A percentile compares a stretch with the other conserved stretches of the same genome.
phyloP scores from a whole-genome alignment of 2,113 vertebrate species.

The Chloropsis hardwickii region DNA sequence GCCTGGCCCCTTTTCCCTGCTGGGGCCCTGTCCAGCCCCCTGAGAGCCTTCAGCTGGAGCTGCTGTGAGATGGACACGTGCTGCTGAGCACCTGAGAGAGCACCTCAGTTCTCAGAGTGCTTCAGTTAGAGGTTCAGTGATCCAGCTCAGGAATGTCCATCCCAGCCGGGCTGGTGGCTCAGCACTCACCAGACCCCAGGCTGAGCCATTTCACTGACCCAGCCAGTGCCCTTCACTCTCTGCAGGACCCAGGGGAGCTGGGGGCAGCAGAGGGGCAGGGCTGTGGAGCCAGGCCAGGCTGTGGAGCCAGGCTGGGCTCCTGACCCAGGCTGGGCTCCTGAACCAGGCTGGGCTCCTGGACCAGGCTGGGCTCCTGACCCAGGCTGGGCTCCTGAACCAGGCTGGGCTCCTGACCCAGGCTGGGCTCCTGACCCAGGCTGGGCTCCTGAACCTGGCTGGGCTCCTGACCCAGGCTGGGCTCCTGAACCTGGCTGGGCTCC shows the following conservation, averaged over 20 bases:
- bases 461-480: too few species aligned
- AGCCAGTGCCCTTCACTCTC: too few species aligned
- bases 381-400: too few species aligned
- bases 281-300: background rate
- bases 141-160: background rate
- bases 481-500: too few species aligned
- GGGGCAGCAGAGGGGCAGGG: background rate
- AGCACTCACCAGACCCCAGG: background rate
- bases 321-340: too few species aligned
- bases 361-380: too few species aligned
- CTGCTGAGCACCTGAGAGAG: background rate
- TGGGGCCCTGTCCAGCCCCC: background rate
- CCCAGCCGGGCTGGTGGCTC: background rate
- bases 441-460: too few species aligned
- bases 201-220: background rate
- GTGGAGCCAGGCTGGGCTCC: background rate
- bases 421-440: too few species aligned
- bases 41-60: fast-evolving
- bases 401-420: too few species aligned
- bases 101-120: fast-evolving
- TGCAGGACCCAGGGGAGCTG: background rate
- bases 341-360: too few species aligned
- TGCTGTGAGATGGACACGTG: background rate
- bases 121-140: background rate
- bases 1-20: background rate